A percentile compares a stretch with the other conserved stretches of the same genome.
Evolutionary conservation across 2,113 vertebrate species (phyloP).

Genomic region (Podiceps cristatus): DNA sequence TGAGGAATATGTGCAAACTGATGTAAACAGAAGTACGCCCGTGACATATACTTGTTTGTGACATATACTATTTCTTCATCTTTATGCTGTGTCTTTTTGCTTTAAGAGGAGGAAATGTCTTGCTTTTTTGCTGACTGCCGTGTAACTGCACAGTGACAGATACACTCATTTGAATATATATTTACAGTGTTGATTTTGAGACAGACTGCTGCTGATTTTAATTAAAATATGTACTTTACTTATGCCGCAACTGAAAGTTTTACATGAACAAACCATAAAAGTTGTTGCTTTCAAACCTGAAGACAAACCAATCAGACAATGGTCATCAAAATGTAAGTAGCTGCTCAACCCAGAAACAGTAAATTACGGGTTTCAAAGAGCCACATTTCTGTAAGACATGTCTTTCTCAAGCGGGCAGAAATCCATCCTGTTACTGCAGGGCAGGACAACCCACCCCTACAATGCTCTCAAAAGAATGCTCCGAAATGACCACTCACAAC

Average conservation of each 20-base stretch:
- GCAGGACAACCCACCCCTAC: neutral
- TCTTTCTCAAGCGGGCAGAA: neutral
- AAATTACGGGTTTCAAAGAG: accelerated
- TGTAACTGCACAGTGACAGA: neutral
- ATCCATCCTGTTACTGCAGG: neutral
- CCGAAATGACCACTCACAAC: accelerated
- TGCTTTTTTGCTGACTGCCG: neutral
- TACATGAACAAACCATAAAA: neutral
- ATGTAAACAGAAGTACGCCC: neutral
- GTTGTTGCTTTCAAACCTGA: neutral
- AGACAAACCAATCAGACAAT: neutral
- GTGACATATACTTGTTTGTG: accelerated
- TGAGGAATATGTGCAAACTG: neutral
- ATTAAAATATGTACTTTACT: neutral
- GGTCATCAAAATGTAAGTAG: neutral
- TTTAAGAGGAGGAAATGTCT: neutral
- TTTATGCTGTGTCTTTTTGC: neutral
- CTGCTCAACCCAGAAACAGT: neutral
- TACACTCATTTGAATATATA: neutral
- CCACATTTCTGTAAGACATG: accelerated
- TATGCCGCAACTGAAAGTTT: neutral
- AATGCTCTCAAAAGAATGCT: neutral
- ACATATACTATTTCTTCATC: neutral
- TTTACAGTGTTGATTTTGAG: neutral
- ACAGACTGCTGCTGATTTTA: neutral